These are phyloP conservation scores for Megatriorchis doriae DNA, from an alignment of 2,113 vertebrate genomes.

Conservation along the genomic window DNA sequence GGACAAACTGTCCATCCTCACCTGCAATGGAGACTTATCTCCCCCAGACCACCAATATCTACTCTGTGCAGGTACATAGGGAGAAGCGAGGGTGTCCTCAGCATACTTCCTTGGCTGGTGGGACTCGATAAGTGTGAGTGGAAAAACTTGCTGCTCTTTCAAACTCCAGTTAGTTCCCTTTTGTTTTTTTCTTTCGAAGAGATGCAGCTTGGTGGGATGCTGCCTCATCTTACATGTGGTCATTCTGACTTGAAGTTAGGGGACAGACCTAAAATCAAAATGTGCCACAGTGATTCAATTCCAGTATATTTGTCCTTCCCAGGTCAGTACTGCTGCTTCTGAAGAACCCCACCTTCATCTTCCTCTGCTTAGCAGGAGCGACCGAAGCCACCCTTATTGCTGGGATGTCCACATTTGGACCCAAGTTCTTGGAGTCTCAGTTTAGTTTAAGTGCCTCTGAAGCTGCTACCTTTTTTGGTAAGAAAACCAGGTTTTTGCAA, in stretches of 20 bases:
- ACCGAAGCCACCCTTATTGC: slow-evolving; percentile 90
- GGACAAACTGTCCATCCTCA: not conserved
- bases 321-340: slow-evolving; percentile 87
- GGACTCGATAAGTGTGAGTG: rapidly evolving
- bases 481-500: slow-evolving; percentile 8
- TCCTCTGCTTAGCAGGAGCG: slow-evolving; percentile 90
- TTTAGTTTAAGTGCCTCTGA: slow-evolving; percentile 92
- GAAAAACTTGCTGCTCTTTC: not conserved
- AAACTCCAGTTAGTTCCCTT: not conserved
- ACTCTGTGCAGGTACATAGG: not conserved
- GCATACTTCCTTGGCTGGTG: not conserved
- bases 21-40: not conserved
- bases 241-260: not conserved
- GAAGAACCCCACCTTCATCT: slow-evolving; percentile 90
- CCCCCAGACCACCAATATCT: not conserved
- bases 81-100: not conserved
- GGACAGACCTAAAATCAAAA: not conserved
- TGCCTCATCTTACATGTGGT: not conserved
- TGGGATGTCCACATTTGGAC: slow-evolving; percentile 94
- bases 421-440: slow-evolving; percentile 95
- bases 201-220: not conserved
- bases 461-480: slow-evolving; percentile 92
- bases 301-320: not conserved
- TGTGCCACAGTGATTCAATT: not conserved
- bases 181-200: not conserved